Evolutionary conservation across 2,113 vertebrate species (phyloP).

Genomic region (Cyphomyrus plagiostoma): DNA sequence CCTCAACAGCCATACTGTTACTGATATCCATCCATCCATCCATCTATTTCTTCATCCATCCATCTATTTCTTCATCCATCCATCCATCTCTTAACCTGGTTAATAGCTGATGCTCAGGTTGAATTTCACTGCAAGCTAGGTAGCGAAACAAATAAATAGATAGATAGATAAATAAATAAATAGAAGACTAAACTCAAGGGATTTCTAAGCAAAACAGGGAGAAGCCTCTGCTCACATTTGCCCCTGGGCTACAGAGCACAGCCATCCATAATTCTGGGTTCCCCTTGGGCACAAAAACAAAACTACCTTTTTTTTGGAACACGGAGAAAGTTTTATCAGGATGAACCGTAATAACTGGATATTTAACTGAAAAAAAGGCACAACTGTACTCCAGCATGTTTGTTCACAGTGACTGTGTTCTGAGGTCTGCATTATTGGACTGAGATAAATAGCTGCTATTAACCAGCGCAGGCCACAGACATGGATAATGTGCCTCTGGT

Average conservation of each 20-base stretch:
- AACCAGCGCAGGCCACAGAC: background rate
- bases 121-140: background rate
- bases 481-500: background rate
- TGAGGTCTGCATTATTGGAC: background rate
- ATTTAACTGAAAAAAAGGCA: background rate
- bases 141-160: background rate
- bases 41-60: background rate
- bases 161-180: background rate
- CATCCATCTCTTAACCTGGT: background rate
- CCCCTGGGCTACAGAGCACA: background rate
- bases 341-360: background rate
- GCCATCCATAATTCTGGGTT: background rate
- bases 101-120: background rate
- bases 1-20: background rate
- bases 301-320: background rate
- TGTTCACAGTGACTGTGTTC: background rate
- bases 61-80: background rate
- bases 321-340: background rate
- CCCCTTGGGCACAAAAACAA: conserved; percentile 3
- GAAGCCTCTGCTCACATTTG: background rate
- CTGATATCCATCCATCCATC: background rate
- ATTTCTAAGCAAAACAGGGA: background rate
- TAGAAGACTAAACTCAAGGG: background rate
- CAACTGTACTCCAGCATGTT: background rate
- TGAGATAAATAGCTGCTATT: background rate